Evolutionary conservation across 2,113 vertebrate genomes (phyloP).

Genomic region (Pseudorhombus dupliciocellatus): DNA sequence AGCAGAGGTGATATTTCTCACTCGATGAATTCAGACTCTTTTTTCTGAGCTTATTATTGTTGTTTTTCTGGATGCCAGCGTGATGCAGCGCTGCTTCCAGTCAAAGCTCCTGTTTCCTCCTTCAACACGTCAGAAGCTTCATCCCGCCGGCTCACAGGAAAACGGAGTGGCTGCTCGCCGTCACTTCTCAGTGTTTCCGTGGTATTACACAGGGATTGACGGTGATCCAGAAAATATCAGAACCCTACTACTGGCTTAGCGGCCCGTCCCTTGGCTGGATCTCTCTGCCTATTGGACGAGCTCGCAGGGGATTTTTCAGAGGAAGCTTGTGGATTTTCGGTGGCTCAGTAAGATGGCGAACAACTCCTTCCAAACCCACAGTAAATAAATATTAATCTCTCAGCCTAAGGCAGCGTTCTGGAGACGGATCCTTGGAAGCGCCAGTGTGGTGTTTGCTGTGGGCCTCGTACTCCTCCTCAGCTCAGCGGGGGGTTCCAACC

Average conservation of each 20-base stretch:
- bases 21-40: no score
- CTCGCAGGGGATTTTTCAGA: background rate
- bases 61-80: no score
- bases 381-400: constrained; percentile 2
- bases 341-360: background rate
- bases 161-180: no score
- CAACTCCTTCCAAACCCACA: background rate
- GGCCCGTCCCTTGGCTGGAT: background rate
- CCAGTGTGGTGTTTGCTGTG: background rate
- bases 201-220: background rate
- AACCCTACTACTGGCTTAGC: background rate
- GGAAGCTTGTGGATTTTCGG: constrained; percentile 1
- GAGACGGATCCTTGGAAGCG: background rate
- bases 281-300: background rate
- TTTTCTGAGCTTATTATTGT: no score
- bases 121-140: no score
- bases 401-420: background rate
- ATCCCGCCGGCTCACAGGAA: no score
- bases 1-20: no score
- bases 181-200: background rate
- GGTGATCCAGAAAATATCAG: background rate
- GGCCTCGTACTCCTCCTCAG: background rate
- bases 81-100: no score
- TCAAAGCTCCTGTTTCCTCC: no score
- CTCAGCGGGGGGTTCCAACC: background rate